phyloP scores from a whole-genome alignment of 2,888 invertebrate species.

The Micoletzkya japonica region DNA sequence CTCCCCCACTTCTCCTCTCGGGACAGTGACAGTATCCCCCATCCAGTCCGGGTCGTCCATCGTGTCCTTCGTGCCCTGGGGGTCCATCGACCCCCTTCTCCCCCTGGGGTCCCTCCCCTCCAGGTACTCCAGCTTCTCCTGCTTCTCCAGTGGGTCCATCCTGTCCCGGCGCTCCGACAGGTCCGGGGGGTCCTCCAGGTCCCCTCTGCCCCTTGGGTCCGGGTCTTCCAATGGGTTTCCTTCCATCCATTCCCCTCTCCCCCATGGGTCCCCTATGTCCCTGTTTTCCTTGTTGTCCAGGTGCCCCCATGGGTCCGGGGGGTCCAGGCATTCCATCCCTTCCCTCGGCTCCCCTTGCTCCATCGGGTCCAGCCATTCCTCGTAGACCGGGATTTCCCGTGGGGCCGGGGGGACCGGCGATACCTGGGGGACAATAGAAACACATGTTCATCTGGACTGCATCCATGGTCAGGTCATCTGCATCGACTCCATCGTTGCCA shows the following conservation, averaged over 20 bases:
- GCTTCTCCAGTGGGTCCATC: constrained; percentile 33
- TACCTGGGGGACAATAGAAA: constrained; percentile 24
- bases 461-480: constrained; percentile 9
- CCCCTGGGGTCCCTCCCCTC: constrained; percentile 1
- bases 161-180: constrained; percentile 28
- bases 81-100: constrained; percentile 21
- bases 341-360: constrained; percentile 35
- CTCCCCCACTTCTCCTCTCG: constrained; percentile 16
- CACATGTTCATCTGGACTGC: not conserved
- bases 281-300: constrained; percentile 47
- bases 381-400: constrained; percentile 46
- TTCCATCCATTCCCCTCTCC: constrained; percentile 58
- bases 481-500: constrained; percentile 17
- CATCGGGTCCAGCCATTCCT: constrained; percentile 53
- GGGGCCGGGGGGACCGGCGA: constrained; percentile 29
- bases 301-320: constrained; percentile 39
- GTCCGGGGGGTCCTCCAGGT: constrained; percentile 42
- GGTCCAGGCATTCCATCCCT: constrained; percentile 9
- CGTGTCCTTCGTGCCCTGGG: constrained; percentile 25
- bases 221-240: constrained; percentile 51
- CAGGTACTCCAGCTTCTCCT: constrained; percentile 30
- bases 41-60: not conserved
- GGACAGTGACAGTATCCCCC: constrained; percentile 27
- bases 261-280: constrained; percentile 50
- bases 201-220: constrained; percentile 40